Percentiles rank a stretch among this genome's conserved stretches.
Evolutionary conservation across 2,797 vertebrate genomes (phyloP).

Genomic region (Furcifer pardalis): DNA sequence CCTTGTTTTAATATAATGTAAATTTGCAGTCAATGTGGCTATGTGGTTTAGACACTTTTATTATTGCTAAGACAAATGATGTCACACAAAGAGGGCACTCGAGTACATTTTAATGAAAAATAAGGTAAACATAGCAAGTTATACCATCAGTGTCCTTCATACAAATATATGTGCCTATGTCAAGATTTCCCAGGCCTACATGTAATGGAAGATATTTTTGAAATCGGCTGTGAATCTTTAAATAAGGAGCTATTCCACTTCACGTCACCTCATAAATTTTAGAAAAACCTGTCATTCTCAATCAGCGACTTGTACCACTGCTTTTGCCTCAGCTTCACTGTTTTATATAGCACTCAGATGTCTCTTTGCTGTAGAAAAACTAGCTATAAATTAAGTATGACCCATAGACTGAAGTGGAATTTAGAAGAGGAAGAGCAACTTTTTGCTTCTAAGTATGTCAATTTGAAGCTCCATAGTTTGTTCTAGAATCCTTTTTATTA

Average conservation of each 20-base stretch:
- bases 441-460: background rate
- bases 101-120: background rate
- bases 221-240: conserved; percentile 37
- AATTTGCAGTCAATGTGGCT: background rate
- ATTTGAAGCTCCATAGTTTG: background rate
- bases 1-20: background rate
- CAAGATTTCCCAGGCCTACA: conserved; percentile 9
- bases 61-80: background rate
- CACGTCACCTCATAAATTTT: conserved; percentile 21
- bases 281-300: conserved; percentile 15
- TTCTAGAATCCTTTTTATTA: background rate
- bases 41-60: background rate
- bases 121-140: background rate
- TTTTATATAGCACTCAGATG: background rate
- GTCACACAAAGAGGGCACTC: background rate
- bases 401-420: conserved; percentile 1
- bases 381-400: conserved; percentile 16
- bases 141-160: background rate
- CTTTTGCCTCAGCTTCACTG: background rate
- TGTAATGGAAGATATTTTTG: conserved; percentile 7
- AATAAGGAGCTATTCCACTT: conserved; percentile 30
- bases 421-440: conserved; percentile 5
- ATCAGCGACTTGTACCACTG: conserved; percentile 13
- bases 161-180: conserved; percentile 9
- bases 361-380: conserved; percentile 24